A percentile compares a stretch with the other conserved stretches of the same genome.
Evolutionary conservation across 2,888 invertebrate genomes (phyloP).

Genomic region (Molorchus minor): DNA sequence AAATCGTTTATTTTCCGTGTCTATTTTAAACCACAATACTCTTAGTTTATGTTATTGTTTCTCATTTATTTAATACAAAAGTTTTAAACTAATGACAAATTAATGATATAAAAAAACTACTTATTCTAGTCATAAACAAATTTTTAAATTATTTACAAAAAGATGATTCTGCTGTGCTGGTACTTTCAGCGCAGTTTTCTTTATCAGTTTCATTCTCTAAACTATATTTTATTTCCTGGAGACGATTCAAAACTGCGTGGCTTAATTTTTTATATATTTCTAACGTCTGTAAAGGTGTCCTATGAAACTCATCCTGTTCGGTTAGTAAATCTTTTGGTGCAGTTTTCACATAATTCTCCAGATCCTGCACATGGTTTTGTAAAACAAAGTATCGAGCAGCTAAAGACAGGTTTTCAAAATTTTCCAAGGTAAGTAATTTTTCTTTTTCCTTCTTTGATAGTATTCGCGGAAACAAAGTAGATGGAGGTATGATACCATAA

Average conservation of each 20-base stretch:
- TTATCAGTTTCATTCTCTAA: slow-evolving; percentile 4
- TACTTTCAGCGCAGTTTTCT: too few species aligned
- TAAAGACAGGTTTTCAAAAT: slow-evolving; percentile 57
- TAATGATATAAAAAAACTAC: too few species aligned
- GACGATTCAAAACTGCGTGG: slow-evolving; percentile 44
- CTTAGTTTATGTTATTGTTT: too few species aligned
- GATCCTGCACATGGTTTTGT: slow-evolving; percentile 48
- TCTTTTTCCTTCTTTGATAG: slow-evolving; percentile 51
- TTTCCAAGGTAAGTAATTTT: slow-evolving; percentile 51
- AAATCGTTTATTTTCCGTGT: too few species aligned
- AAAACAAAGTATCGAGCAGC: slow-evolving; percentile 54
- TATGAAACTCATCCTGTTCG: slow-evolving; percentile 49
- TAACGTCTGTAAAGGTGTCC: slow-evolving; percentile 51
- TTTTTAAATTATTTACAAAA: too few species aligned
- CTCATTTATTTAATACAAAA: too few species aligned
- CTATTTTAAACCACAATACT: too few species aligned
- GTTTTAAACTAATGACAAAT: too few species aligned
- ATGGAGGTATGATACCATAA: slow-evolving; percentile 50
- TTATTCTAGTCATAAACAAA: too few species aligned
- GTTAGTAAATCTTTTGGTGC: slow-evolving; percentile 41
- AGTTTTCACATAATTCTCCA: slow-evolving; percentile 46
- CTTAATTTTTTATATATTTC: slow-evolving; percentile 51
- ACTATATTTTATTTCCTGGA: slow-evolving; percentile 35
- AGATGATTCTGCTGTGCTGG: too few species aligned
- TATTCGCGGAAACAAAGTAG: slow-evolving; percentile 35